A percentile compares a stretch with the other conserved stretches of the same genome.
Conservation (phyloP, 2,113 vertebrate genomes). For the Polypterus bichir region DNA sequence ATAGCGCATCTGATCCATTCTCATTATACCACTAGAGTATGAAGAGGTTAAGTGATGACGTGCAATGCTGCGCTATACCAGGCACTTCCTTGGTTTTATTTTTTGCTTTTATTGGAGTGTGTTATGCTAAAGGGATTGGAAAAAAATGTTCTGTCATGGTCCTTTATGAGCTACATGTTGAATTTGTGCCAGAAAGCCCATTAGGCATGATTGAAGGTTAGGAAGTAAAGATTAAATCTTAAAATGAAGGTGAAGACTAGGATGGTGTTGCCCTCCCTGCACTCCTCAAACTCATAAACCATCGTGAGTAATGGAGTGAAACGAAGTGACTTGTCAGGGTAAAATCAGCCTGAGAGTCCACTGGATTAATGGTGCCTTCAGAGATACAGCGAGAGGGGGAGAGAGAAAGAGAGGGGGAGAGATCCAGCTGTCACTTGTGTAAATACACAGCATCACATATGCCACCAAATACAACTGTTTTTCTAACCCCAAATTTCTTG, state of each 20-base stretch:
- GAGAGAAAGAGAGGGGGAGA: not conserved
- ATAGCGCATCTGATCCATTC: no score
- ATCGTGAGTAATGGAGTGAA: conserved; percentile 37
- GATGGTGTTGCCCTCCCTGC: conserved; percentile 22
- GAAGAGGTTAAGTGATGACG: no score
- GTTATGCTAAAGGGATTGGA: not conserved
- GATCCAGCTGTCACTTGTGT: not conserved
- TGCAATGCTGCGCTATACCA: no score
- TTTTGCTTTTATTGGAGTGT: no score
- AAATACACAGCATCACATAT: no score
- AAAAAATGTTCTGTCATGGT: conserved; percentile 34
- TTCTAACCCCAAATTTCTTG: no score
- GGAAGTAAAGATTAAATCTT: conserved; percentile 46
- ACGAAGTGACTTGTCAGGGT: conserved; percentile 27
- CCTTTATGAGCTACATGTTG: conserved; percentile 34
- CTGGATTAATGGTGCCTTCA: conserved; percentile 35
- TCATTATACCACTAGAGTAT: no score
- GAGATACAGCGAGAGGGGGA: not conserved
- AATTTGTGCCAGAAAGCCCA: conserved; percentile 63
- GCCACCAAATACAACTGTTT: no score
- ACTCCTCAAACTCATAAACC: conserved; percentile 40
- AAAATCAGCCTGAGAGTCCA: conserved; percentile 29
- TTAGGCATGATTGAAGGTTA: conserved; percentile 72
- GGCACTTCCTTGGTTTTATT: no score
- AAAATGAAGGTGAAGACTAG: conserved; percentile 42